Percentiles rank a stretch among this genome's conserved stretches.
Conservation (phyloP, 2,113 vertebrate species). For the Passer domesticus region DNA sequence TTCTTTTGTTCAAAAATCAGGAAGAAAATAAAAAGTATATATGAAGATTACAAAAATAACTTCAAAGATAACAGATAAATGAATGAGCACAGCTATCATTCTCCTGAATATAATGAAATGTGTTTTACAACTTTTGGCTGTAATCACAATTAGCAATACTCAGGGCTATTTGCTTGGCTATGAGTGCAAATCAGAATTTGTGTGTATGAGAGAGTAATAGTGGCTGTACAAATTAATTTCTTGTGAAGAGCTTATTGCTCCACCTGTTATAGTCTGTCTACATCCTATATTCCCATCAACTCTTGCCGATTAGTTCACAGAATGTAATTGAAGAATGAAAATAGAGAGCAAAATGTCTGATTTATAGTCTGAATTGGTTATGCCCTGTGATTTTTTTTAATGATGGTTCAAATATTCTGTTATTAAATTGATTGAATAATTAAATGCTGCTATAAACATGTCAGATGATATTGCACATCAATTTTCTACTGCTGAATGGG, state of each 20-base stretch:
- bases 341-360: conserved; percentile 63
- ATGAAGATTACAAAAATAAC: conserved; percentile 41
- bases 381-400: conserved; percentile 63
- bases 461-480: conserved; percentile 71
- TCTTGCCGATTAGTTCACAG: conserved; percentile 64
- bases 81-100: conserved; percentile 15
- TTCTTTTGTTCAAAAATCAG: conserved; percentile 63
- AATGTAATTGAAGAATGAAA: conserved; percentile 70
- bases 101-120: conserved; percentile 43
- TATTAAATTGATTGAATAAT: conserved; percentile 78
- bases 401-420: conserved; percentile 69
- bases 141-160: conserved; percentile 71
- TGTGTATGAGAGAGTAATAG: neutral
- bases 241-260: conserved; percentile 64
- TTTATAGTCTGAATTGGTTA: conserved; percentile 66
- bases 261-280: conserved; percentile 67
- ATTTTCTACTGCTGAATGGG: conserved; percentile 51
- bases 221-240: conserved; percentile 69
- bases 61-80: conserved; percentile 48
- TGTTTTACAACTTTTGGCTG: conserved; percentile 64
- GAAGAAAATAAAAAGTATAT: neutral
- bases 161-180: conserved; percentile 59
- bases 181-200: conserved; percentile 23
- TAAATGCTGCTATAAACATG: conserved; percentile 68
- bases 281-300: conserved; percentile 68